Conservation (phyloP, 2,113 vertebrate genomes). For the Atlantisia rogersi region DNA sequence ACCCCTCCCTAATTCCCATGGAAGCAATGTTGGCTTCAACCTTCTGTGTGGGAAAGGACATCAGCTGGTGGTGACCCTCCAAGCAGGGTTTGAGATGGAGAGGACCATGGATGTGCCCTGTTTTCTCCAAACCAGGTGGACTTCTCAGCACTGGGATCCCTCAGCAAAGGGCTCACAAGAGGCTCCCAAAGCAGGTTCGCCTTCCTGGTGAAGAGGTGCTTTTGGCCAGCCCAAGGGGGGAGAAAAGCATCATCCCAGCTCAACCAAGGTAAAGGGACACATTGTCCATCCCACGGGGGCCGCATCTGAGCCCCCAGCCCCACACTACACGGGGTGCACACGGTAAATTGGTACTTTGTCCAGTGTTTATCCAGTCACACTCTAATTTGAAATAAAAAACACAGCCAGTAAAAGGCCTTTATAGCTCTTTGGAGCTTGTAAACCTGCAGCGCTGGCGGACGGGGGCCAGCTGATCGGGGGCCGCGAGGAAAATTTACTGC, state of each 20-base stretch:
- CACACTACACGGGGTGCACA: fast-evolving
- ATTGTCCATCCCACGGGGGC: fast-evolving
- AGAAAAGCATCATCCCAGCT: background rate
- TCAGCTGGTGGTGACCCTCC: background rate
- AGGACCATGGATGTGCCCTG: fast-evolving
- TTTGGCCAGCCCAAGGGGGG: fast-evolving
- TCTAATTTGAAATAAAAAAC: slow-evolving; percentile 56
- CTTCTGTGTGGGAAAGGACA: background rate
- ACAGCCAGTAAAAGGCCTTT: slow-evolving; percentile 53
- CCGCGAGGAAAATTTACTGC: slow-evolving; percentile 57
- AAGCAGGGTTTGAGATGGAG: fast-evolving
- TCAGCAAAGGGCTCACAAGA: background rate
- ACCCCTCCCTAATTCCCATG: background rate
- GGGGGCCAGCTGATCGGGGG: slow-evolving; percentile 33
- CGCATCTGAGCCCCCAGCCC: background rate
- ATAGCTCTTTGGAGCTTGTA: slow-evolving; percentile 62
- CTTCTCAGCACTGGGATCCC: background rate
- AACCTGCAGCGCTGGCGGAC: background rate
- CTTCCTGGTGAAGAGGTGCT: fast-evolving
- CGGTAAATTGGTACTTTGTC: slow-evolving; percentile 40
- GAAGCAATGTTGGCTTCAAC: fast-evolving
- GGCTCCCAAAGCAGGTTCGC: background rate
- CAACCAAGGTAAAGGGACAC: fast-evolving
- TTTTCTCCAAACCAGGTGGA: background rate
- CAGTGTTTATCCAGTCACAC: slow-evolving; percentile 53